Base-by-base conservation (phyloP, 2,888 invertebrate genomes). In the Phaedon cochleariae region DNA sequence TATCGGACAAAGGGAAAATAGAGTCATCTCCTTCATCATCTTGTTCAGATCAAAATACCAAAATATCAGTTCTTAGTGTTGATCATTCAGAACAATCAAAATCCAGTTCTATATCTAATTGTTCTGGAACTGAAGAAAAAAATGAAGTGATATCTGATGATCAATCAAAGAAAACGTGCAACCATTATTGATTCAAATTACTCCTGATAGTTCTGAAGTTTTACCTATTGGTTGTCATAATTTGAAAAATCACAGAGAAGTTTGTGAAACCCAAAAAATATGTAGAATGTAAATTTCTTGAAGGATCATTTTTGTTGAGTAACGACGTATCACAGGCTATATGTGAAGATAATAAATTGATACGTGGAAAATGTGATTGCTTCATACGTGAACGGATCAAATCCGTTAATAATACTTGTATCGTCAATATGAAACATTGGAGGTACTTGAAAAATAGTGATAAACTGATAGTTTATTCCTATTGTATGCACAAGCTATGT, bases 401-500 rank as follows among this genome's bases (percentile, higher is more conserved):
- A 22, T 4, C n/a, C n/a, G 26, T 51, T 1, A 51, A 51, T 51
- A 51, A 51, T 51, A 6, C 22, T 26, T 51, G 51, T 22, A 26
- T 51, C 22, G 1, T 51, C 21, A 51, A 51, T n/a, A 51, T 51
- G 9, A 51, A 51, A 22, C 51, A 51, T 22, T 51, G 21, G 1
- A 51, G 51, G 29, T 51, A 17, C 17, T 15, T 12, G 1, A 51
- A 22, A 26, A 22, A 10, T 15, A 51, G 29, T 15, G 17, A 51
- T 9, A 22, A 9, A 17, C 6, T 51, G 2, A 1, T 51, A 15
- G n/a, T 51, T 12, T 29, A 51, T n/a, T 20, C 10, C n/a, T 51
- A 51, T 15, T 51, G 26, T 22, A 51, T 51, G 51, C 51, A 26
- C 12, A 9, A 51, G 1, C n/a, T n/a, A n/a, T 51, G 51, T 51